Evolutionary conservation across 1,140 invertebrate genomes (phyloP).

Genomic region (Papilio helenus): DNA sequence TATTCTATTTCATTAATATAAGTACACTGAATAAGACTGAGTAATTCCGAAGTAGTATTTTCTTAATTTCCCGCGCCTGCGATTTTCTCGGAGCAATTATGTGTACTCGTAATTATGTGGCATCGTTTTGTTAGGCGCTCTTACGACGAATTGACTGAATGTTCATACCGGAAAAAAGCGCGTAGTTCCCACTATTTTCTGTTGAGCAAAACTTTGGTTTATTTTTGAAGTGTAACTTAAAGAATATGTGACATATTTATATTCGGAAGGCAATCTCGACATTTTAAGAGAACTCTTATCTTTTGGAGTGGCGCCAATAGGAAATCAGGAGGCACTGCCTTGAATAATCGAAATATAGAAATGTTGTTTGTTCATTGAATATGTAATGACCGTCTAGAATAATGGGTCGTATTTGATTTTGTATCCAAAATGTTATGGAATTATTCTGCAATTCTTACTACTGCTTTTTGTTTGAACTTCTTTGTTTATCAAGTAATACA

Average conservation of each 20-base stretch:
- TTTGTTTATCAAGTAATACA: too few species aligned
- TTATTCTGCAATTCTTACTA: neutral
- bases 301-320: conserved; percentile 32
- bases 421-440: neutral
- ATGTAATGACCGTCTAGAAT: conserved; percentile 3
- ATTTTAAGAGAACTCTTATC: conserved; percentile 32
- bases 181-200: neutral
- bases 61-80: neutral
- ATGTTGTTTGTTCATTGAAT: conserved; percentile 32
- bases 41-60: neutral
- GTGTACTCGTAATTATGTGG: neutral
- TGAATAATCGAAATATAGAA: conserved; percentile 36
- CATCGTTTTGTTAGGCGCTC: neutral
- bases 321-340: conserved; percentile 29
- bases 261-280: conserved; percentile 30
- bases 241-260: conserved; percentile 25
- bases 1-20: neutral
- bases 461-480: too few species aligned
- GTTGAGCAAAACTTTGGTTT: neutral
- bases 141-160: neutral
- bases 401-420: neutral
- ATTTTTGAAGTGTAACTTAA: neutral
- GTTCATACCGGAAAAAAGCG: neutral
- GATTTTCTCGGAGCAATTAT: neutral
- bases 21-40: too few species aligned